Base-by-base conservation (phyloP, 2,113 vertebrate genomes). In the Brevimyrus niger region DNA sequence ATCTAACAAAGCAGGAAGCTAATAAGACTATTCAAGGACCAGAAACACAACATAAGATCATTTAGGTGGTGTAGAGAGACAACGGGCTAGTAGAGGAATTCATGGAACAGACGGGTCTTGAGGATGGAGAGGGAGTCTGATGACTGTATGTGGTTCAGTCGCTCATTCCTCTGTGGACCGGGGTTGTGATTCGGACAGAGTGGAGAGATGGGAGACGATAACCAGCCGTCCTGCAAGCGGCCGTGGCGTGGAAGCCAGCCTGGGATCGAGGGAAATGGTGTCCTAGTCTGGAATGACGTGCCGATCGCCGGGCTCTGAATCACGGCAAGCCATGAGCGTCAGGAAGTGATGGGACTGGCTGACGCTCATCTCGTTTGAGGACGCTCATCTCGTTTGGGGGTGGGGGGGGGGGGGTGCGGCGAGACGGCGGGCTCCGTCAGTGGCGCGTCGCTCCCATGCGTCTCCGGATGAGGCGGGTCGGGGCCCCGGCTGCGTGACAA, bases 401-500 rank as follows among this genome's bases (percentile, higher is more conserved):
- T 23, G 8, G 10, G 48, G 48, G 10, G 15, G 38, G 38, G 47
- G 76, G 51, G 50, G 50, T 4, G 13, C n/a, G 50, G 50, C 51
- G 53, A 80, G 88, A 84, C 58, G 53, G 38, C 80, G 65, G 88
- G 87, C 76, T 88, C 89, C 23, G 55, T 53, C 69, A 69, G 91
- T 85, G 87, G 44, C 89, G 44, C 44, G 92, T 89, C 87, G 21
- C 42, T 1, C 38, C 44, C 83, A 88, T 86, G 51, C 38, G 86
- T 89, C 88, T 90, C 89, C 35, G 44, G 42, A 84, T 50, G 87
- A 92, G 83, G 87, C 91, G 47, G 61, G 47, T 91, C 90, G 91
- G 87, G 17, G 23, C 88, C 88, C 89, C 90, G 46, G 89, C 92
- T 92, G 91, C 87, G 91, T 92, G 91, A 92, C 92, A 94, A 93